Conservation (phyloP, 2,888 invertebrate genomes). For the Macrophya annulata region DNA sequence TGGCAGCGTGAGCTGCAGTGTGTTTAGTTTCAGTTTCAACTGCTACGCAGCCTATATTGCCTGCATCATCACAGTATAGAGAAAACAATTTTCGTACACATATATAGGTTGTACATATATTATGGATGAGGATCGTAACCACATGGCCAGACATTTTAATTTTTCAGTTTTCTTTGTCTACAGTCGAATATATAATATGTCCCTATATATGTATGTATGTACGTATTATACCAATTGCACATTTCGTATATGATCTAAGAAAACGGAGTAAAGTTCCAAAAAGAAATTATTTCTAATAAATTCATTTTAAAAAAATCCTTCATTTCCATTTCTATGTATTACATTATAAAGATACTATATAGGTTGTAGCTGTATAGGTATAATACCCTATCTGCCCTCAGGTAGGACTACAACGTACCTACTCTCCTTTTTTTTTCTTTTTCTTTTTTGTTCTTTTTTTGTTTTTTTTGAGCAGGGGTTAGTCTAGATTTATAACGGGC, state of each 20-base stretch:
- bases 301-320: neutral
- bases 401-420: neutral
- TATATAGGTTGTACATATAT: no score
- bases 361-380: neutral
- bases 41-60: neutral
- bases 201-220: no score
- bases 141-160: slow-evolving; percentile 30
- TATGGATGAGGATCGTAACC: neutral
- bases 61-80: neutral
- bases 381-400: neutral
- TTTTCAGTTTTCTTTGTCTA: slow-evolving; percentile 16
- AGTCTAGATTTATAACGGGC: neutral
- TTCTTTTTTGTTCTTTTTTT: neutral
- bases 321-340: neutral
- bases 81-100: slow-evolving; percentile 29
- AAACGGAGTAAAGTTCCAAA: neutral
- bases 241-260: no score
- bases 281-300: neutral
- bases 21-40: slow-evolving; percentile 39
- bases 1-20: slow-evolving; percentile 8
- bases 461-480: neutral
- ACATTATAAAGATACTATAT: neutral
- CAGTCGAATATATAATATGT: no score
- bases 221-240: no score
- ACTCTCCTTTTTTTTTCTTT: neutral